A percentile compares a stretch with the other conserved stretches of the same genome.
Evolutionary conservation across 2,888 invertebrate species (phyloP).

Genomic region (Drosophila formosana): DNA sequence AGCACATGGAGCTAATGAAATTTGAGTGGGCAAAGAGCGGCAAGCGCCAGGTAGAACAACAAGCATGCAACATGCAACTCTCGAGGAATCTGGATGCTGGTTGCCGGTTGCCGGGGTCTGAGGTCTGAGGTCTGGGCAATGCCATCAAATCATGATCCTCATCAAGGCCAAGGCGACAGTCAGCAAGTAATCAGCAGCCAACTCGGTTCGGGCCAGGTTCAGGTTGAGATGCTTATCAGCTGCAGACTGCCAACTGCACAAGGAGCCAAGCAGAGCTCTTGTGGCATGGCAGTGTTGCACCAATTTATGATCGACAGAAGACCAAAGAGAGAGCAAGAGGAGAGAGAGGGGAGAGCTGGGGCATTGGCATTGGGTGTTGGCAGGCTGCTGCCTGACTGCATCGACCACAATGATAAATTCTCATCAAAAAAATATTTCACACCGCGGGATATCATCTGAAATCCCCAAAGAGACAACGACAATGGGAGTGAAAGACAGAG

Average conservation of each 20-base stretch:
- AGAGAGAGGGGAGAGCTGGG: not conserved
- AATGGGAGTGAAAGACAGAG: not conserved
- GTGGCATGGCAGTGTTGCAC: conserved; percentile 58
- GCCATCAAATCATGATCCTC: conserved; percentile 64
- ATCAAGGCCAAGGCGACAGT: conserved; percentile 72
- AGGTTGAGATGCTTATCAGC: conserved; percentile 67
- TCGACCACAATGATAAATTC: conserved; percentile 74
- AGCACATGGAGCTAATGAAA: conserved; percentile 70
- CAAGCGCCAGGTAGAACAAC: conserved; percentile 44
- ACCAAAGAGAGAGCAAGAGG: conserved; percentile 24
- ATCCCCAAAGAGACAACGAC: conserved; percentile 9
- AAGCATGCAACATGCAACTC: conserved; percentile 2
- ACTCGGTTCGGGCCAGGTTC: conserved; percentile 39
- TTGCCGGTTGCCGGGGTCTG: not conserved
- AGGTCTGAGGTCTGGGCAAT: conserved; percentile 35
- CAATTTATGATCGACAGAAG: conserved; percentile 79
- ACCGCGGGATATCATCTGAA: conserved; percentile 75
- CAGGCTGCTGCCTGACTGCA: conserved; percentile 39
- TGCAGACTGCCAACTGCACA: conserved; percentile 55
- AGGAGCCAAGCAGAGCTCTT: conserved; percentile 24
- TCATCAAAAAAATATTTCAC: conserved; percentile 80
- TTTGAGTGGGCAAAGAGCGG: conserved; percentile 54
- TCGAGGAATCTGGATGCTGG: not conserved
- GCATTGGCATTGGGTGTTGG: conserved; percentile 54
- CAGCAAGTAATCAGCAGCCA: conserved; percentile 73